Base-by-base conservation (phyloP, 1,140 invertebrate genomes). In the Drosophila setifemur region DNA sequence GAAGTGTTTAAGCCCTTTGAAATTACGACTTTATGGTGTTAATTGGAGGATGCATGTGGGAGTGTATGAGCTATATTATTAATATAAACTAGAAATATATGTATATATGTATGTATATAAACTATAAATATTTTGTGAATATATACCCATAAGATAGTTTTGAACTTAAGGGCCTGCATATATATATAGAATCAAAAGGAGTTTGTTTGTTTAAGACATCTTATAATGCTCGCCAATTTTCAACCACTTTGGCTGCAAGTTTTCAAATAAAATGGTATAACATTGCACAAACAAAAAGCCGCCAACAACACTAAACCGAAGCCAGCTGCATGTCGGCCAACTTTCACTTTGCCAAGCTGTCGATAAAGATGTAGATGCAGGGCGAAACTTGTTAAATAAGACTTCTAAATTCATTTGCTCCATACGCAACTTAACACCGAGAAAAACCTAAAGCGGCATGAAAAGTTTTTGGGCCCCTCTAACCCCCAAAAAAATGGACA, bases 351-450 rank as follows among this genome's bases (percentile, higher is more conserved):
- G 72, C 42, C 50, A 40, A 67, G 74, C 78, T 79, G 77, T 73
- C 79, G 64, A 85, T 71, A 75, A 66, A 58, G 54, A 55, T 29
- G 28, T 29, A 55, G 69, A 64, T 28, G 25, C 42, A 4, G 29
- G 44, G 11, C 25, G 42, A 78, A 82, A 79, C 81, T 85, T 85
- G 79, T 86, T 85, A 85, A 85, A 86, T 85, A 85, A 86, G 79
- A 85, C 81, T 85, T 85, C 74, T 79, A 85, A 85, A 85, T 85
- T 85, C 79, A 85, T 85, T 86, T 79, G 78, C 64, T 61, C 42
- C 60, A 57, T 75, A 85, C 66, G 60, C 71, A 86, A 79, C 74
- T 85, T 79, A 79, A 86, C 81, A 86, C 81, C 81, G 67, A 69
- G 55, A 57, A 72, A 76, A 74, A 66, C 49, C 25, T 19, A 70